Evolutionary conservation across 2,888 invertebrate species (phyloP).

Genomic region (Calameuta filiformis): DNA sequence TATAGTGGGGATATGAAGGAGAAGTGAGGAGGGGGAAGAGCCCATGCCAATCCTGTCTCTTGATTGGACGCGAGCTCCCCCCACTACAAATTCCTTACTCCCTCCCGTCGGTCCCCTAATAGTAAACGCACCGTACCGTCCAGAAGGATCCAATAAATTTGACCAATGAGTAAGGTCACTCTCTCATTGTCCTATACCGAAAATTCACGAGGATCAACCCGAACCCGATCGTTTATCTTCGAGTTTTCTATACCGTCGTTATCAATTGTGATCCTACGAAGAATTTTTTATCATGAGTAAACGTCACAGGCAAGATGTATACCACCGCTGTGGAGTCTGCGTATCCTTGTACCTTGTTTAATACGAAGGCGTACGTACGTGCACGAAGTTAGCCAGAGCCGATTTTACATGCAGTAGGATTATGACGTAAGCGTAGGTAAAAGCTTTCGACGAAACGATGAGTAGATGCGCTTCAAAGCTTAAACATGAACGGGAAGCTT

Average conservation of each 20-base stretch:
- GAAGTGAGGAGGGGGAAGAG: background rate
- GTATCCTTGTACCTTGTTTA: background rate
- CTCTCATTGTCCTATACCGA: background rate
- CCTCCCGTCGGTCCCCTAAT: background rate
- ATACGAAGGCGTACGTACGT: background rate
- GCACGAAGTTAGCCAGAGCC: background rate
- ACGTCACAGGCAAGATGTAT: background rate
- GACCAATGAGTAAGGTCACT: background rate
- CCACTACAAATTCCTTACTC: background rate
- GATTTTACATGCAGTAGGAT: background rate
- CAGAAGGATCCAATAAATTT: background rate
- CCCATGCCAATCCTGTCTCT: background rate
- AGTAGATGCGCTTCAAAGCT: background rate
- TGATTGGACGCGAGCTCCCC: background rate
- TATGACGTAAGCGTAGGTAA: background rate
- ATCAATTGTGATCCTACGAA: background rate
- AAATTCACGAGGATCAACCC: background rate
- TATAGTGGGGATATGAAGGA: background rate
- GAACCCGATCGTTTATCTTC: background rate
- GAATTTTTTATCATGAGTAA: background rate
- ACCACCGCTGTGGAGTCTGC: background rate
- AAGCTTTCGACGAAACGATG: background rate
- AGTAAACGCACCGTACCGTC: background rate
- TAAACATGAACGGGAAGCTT: background rate
- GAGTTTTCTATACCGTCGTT: background rate